Evolutionary conservation across 2,797 vertebrate genomes (phyloP), one percentile per base, ranked within the genome.

Genomic region (Pygocentrus nattereri): DNA sequence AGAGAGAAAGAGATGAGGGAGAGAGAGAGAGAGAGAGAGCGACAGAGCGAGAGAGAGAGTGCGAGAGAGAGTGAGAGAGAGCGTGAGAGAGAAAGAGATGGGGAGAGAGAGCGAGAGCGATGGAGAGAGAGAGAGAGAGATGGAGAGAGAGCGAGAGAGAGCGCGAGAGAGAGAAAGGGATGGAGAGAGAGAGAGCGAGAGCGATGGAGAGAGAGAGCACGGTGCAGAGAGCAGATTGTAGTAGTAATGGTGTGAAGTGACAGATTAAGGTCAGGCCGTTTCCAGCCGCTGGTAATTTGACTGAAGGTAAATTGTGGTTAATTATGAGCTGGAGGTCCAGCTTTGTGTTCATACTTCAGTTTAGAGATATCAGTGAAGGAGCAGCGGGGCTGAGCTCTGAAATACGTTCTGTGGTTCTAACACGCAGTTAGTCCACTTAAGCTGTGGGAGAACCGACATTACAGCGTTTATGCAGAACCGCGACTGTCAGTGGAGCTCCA

Each of bases 231-330:
- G 41, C 64, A 68, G 34, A 68, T 5, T n/a, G 52, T 6, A 54
- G 52, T 34, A 69, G 65, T 41, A 38, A 82, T 56, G 27, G 71
- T 64, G 71, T 64, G 68, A 79, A 74, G 72, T 71, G 77, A 49
- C 64, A 79, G 82, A 79, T 74, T 27, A 31, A 74, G 76, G 82
- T 62, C 64, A 52, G 44, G 23, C 64, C 61, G 18, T 74, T 64
- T 83, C 67, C 38, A 65, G 74, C 10, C 27, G 41, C 68, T 74
- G 59, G 70, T 79, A 61, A 83, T 69, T 83, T 41, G 41, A 62
- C 52, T 65, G 15, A 27, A 54, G 13, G 54, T 72, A 74, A 68
- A 41, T 74, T 64, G 27, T 54, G 80, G 52, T 65, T 73, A 38
- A 27, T 79, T 69, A 69, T 69, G 41, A 47, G 44, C 59, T 23